These are phyloP conservation scores for Lepidurus arcticus DNA, from an alignment of 1,140 invertebrate species.

Conservation along the genomic window DNA sequence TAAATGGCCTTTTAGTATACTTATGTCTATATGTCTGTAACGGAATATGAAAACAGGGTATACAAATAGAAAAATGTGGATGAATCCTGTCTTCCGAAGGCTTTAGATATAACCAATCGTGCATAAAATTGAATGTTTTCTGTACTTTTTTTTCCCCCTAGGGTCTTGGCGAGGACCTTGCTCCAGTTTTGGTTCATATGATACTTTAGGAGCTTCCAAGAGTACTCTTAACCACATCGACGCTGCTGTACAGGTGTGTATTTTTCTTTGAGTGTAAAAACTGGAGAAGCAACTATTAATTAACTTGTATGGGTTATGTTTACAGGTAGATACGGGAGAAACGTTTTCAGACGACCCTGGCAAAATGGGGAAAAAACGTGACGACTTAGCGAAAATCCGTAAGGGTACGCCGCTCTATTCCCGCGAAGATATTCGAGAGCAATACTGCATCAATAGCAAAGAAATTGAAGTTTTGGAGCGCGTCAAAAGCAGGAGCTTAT, in stretches of 20 bases:
- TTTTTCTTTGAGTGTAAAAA: background rate
- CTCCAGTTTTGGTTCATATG: conserved; percentile 1
- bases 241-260: conserved; percentile 6
- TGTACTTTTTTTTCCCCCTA: background rate
- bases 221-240: conserved; percentile 5
- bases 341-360: background rate
- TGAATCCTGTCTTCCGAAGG: too few species aligned
- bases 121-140: background rate
- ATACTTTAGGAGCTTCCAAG: background rate
- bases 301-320: background rate
- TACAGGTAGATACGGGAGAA: background rate
- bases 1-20: too few species aligned
- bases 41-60: too few species aligned
- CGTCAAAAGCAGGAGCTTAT: conserved; percentile 53
- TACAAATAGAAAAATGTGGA: too few species aligned
- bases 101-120: too few species aligned
- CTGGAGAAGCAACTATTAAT: background rate
- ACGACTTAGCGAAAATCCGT: conserved; percentile 30
- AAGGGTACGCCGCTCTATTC: conserved; percentile 65
- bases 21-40: too few species aligned
- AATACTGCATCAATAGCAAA: conserved; percentile 87
- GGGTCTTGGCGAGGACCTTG: conserved; percentile 12
- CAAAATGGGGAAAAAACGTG: conserved; percentile 27
- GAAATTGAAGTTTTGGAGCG: conserved; percentile 75
- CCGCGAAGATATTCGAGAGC: conserved; percentile 77